Percentiles rank a stretch among this genome's conserved stretches.
Evolutionary conservation across 2,113 vertebrate species (phyloP).

Genomic region (Antigone vipio): DNA sequence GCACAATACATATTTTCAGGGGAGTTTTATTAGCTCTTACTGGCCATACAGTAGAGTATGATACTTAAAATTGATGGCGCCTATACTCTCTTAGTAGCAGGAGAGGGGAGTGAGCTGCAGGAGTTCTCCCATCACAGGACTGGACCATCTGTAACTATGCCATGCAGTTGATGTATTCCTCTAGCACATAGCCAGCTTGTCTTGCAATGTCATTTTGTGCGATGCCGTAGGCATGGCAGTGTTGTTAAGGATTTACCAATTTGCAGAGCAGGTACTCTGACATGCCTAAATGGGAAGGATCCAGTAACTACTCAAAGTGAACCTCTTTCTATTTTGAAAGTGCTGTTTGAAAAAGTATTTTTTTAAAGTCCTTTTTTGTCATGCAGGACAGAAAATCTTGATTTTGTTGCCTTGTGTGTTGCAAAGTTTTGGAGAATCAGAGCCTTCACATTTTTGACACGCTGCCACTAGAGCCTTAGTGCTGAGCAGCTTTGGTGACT

Average conservation of each 20-base stretch:
- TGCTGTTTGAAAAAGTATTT: not conserved
- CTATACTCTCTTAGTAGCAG: not conserved
- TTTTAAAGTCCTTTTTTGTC: not conserved
- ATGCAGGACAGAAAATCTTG: not conserved
- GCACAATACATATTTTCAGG: not conserved
- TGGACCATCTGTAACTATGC: not conserved
- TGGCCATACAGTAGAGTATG: not conserved
- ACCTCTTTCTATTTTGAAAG: not conserved
- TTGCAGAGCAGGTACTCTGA: not conserved
- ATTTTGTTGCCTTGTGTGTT: not conserved
- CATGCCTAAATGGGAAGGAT: not conserved
- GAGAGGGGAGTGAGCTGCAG: not conserved
- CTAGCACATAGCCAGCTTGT: not conserved
- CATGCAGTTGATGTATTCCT: not conserved
- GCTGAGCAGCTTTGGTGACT: not conserved
- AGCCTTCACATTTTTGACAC: not conserved
- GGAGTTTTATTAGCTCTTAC: not conserved
- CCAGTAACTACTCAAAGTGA: not conserved
- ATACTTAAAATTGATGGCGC: not conserved
- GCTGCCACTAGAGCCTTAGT: fast-evolving
- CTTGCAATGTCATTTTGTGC: not conserved
- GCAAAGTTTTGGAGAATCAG: not conserved
- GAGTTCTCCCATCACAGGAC: not conserved
- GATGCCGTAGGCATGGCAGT: not conserved
- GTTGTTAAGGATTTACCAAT: not conserved